A percentile compares a stretch with the other conserved stretches of the same genome.
phyloP scores from a whole-genome alignment of 2,888 invertebrate genomes.

The Xestia xanthographa region DNA sequence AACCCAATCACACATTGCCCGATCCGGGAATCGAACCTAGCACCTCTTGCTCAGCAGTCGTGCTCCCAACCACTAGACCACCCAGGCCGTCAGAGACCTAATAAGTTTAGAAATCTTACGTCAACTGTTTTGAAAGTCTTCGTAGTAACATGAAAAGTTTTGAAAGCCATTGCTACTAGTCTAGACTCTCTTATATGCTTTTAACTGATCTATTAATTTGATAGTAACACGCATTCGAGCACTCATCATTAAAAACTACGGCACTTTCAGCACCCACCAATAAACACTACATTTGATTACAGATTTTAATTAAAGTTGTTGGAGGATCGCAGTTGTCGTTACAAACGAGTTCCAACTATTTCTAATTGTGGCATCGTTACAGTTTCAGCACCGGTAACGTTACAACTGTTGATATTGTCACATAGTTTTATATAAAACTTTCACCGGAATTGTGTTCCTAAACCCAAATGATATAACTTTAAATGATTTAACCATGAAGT shows the following conservation, averaged over 20 bases:
- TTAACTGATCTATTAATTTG: neutral
- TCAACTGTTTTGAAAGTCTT: neutral
- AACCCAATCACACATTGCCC: too few relatives aligned
- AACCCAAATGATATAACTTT: neutral
- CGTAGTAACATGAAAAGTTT: neutral
- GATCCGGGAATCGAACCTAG: too few relatives aligned
- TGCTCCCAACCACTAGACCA: too few relatives aligned
- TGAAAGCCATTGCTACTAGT: neutral
- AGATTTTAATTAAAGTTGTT: slow-evolving; percentile 58
- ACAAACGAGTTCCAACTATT: slow-evolving; percentile 32
- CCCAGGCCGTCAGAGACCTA: neutral
- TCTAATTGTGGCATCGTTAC: slow-evolving; percentile 32
- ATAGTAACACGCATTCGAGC: neutral
- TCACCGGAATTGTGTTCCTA: neutral
- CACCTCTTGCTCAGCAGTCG: too few relatives aligned
- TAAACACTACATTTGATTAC: slow-evolving; percentile 30
- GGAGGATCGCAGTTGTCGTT: slow-evolving; percentile 6
- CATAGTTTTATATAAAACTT: slow-evolving; percentile 25
- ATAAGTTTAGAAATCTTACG: neutral
- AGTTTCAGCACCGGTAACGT: slow-evolving; percentile 8
- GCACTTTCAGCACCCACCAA: neutral
- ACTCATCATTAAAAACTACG: slow-evolving; percentile 18
- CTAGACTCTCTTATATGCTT: too few relatives aligned
- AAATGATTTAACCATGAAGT: neutral
- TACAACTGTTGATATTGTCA: slow-evolving; percentile 7